These are phyloP conservation scores for Galerucella calmariensis DNA, from an alignment of 2,888 invertebrate genomes.

Conservation along the genomic window DNA sequence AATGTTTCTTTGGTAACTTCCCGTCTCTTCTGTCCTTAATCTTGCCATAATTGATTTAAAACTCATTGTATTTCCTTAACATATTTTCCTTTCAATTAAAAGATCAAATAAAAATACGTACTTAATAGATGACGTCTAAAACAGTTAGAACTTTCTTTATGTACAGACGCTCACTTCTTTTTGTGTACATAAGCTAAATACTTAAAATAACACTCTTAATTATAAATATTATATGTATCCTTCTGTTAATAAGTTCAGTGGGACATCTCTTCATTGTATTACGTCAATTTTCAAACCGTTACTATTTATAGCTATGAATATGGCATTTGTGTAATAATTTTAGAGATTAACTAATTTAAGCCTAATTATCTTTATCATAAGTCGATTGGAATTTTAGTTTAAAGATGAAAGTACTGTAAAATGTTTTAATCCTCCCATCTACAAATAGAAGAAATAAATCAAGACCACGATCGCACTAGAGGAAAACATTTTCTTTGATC, in stretches of 20 bases:
- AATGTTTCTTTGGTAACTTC: too few species aligned
- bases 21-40: neutral
- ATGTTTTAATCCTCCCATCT: neutral
- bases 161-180: neutral
- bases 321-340: constrained; percentile 8
- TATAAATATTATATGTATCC: neutral
- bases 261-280: constrained; percentile 7
- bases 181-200: constrained; percentile 6
- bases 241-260: constrained; percentile 11
- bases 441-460: neutral
- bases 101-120: neutral
- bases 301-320: constrained; percentile 17
- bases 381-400: neutral
- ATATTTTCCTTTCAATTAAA: neutral
- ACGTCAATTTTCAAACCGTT: constrained; percentile 4
- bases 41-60: neutral
- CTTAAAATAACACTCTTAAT: neutral
- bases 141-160: neutral
- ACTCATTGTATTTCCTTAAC: neutral
- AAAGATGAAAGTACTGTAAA: neutral
- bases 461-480: too few species aligned
- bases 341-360: neutral
- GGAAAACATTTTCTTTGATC: too few species aligned
- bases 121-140: neutral
- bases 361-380: neutral